These are phyloP conservation scores for Melanotus villosus DNA, from an alignment of 2,888 invertebrate species.

Conservation along the genomic window DNA sequence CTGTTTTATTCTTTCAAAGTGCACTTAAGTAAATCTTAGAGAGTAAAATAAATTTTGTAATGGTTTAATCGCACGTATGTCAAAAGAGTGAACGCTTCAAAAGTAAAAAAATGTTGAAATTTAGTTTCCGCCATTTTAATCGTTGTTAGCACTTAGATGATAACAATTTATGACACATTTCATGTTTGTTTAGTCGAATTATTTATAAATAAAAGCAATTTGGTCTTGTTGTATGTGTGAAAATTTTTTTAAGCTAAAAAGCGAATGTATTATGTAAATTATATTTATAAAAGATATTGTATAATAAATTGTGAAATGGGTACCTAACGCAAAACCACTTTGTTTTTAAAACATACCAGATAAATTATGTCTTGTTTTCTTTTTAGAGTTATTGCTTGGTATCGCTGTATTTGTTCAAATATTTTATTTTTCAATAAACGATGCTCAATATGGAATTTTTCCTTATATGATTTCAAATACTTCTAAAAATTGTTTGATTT, in stretches of 20 bases:
- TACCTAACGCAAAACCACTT: constrained; percentile 10
- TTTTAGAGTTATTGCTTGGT: constrained; percentile 39
- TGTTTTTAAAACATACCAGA: constrained; percentile 7
- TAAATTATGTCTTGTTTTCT: constrained; percentile 22
- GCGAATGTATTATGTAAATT: constrained; percentile 24
- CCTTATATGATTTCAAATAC: no score
- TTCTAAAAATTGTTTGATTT: no score
- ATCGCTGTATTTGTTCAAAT: constrained; percentile 42
- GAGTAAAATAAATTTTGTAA: constrained; percentile 23
- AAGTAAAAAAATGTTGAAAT: constrained; percentile 39
- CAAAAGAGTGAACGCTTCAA: constrained; percentile 28
- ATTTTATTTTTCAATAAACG: constrained; percentile 46
- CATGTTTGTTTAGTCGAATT: not conserved
- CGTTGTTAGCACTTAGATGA: not conserved
- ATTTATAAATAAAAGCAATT: constrained; percentile 60
- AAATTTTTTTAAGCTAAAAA: constrained; percentile 23
- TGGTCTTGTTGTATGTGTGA: constrained; percentile 54
- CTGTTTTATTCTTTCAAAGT: constrained; percentile 58
- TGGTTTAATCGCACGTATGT: constrained; percentile 23
- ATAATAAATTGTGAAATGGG: constrained; percentile 23
- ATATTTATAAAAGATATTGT: constrained; percentile 25
- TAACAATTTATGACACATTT: constrained; percentile 41
- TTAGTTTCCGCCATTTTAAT: constrained; percentile 3
- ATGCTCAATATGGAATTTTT: constrained; percentile 43
- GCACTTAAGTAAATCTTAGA: constrained; percentile 55